Evolutionary conservation across 2,888 invertebrate species (phyloP).

Genomic region (Eilema caniola): DNA sequence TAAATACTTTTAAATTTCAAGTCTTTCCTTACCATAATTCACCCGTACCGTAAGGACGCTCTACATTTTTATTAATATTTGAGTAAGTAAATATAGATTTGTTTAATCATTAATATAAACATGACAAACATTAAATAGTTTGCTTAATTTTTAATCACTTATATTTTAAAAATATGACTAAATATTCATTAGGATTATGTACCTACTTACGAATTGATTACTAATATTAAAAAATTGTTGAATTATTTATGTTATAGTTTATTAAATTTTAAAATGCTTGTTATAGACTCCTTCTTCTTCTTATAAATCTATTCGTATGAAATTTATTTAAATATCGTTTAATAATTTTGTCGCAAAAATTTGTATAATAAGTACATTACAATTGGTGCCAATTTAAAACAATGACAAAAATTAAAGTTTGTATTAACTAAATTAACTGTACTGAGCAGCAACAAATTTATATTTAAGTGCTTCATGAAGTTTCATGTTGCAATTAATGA

Average conservation of each 20-base stretch:
- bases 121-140: not conserved
- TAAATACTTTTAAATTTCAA: conserved; percentile 25
- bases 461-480: conserved; percentile 50
- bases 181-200: conserved; percentile 23
- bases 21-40: conserved; percentile 23
- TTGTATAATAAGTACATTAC: conserved; percentile 41
- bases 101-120: not conserved
- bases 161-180: not conserved
- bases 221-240: conserved; percentile 13
- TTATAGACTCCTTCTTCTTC: too few relatives aligned
- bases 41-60: conserved; percentile 11
- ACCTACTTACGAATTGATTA: conserved; percentile 36
- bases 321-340: conserved; percentile 31
- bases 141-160: not conserved
- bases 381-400: conserved; percentile 75
- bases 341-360: conserved; percentile 34
- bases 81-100: not conserved
- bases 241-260: conserved; percentile 30
- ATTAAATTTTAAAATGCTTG: conserved; percentile 18
- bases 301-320: conserved; percentile 23
- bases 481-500: conserved; percentile 55
- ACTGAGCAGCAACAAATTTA: conserved; percentile 53
- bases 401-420: conserved; percentile 31
- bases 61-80: conserved; percentile 33
- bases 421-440: conserved; percentile 40